Evolutionary conservation across 2,888 invertebrate species (phyloP), one percentile per base, ranked within the genome.

Genomic region (Heliconius sara): DNA sequence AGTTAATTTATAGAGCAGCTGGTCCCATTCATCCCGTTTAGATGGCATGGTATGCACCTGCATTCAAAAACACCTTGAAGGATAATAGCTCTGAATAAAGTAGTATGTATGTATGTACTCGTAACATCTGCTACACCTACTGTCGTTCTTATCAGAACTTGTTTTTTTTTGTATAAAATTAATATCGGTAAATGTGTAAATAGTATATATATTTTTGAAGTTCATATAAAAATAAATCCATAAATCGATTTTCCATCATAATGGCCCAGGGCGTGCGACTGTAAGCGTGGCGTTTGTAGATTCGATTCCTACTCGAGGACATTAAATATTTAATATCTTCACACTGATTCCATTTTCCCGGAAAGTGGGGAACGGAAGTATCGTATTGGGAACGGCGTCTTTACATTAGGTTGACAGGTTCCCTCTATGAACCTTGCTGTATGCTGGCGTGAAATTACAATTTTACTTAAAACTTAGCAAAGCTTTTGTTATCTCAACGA

Each of bases 11-110:
- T 19, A 67, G 27, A n/a, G 43, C 78, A 79, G 67, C 78, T 75
- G 78, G 63, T 67, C 25, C 47, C 60, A 67, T 66, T 60, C 68
- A 72, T 39, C 34, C 57, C 43, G 60, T 68, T 68, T 25, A 73
- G 52, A 52, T 78, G 52, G 47, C 47, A 68, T n/a, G 72, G 66
- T 76, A 70, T 57, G 74, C 78, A 79, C 74, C 74, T 79, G 78
- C 60, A 66, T 57, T 39, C 39, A 67, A 22, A 78, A 74, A 47
- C 78, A 75, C 78, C 78, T 75, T 74, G 68, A 70, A 67, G 16
- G 12, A 75, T 68, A 78, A 39, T 65, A 78, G 47, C 74, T 60
- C 68, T 39, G 22, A 73, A 67, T 74, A 74, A 68, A 70, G 67
- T 68, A 30, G 74, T 27, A 47, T 75, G 52, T 22, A 52, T 52